A percentile compares a stretch with the other conserved stretches of the same genome.
Conservation (phyloP, 2,113 vertebrate genomes). For the Cathartes aura region DNA sequence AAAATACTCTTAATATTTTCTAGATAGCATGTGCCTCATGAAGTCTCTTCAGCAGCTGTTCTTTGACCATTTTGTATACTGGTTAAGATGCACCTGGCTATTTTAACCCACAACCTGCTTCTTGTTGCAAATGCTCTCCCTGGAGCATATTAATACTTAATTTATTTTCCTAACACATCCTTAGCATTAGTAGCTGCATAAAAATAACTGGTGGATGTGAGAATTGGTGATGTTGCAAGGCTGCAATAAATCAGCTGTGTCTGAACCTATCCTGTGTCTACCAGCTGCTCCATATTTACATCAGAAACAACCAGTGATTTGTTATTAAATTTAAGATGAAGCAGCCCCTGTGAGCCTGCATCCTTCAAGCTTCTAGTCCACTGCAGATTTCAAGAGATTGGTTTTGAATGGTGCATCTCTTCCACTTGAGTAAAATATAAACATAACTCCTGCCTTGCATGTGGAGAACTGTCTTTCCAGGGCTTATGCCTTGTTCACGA, state of each 20-base stretch:
- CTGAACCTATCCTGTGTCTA: neutral
- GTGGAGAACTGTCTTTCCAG: neutral
- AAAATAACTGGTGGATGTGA: neutral
- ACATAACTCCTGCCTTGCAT: neutral
- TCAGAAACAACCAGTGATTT: neutral
- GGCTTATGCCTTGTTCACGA: neutral
- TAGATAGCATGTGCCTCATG: neutral
- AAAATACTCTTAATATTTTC: neutral
- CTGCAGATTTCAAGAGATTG: neutral
- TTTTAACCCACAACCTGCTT: neutral
- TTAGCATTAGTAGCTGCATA: neutral
- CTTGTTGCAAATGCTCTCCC: neutral
- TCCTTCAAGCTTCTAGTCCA: neutral
- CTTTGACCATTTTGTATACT: neutral
- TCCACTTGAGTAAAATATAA: neutral
- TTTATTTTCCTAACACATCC: neutral
- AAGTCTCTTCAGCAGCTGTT: slow-evolving; percentile 4
- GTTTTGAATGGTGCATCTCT: neutral
- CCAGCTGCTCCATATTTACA: neutral
- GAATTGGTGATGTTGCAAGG: neutral
- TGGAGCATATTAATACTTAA: neutral
- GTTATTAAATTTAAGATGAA: neutral
- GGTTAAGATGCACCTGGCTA: neutral
- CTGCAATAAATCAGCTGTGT: neutral
- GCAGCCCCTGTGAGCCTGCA: neutral